Evolutionary conservation across 2,797 vertebrate genomes (phyloP).

Genomic region (Crocodylus rhombifer): DNA sequence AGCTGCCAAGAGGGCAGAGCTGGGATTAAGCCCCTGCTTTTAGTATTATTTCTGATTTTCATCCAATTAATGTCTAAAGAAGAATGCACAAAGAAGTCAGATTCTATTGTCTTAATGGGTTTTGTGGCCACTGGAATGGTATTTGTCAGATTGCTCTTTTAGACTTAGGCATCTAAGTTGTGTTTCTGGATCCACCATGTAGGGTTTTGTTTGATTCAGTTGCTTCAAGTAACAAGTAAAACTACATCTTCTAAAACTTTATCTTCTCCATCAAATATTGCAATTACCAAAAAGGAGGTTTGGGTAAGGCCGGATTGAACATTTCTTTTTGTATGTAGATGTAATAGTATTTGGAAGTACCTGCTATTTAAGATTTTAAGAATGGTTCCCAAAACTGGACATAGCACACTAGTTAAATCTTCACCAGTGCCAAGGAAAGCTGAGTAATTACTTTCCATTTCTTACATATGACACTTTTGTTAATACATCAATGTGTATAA

Average conservation of each 20-base stretch:
- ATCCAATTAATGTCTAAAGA: too few species aligned
- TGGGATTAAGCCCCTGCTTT: too few species aligned
- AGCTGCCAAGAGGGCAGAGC: too few species aligned
- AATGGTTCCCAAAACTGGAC: not conserved
- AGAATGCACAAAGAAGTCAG: too few species aligned
- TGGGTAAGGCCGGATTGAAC: not conserved
- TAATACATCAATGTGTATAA: not conserved
- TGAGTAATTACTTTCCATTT: too few species aligned
- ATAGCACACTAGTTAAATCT: not conserved
- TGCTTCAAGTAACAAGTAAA: not conserved
- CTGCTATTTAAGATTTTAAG: constrained; percentile 7
- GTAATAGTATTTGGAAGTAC: constrained; percentile 13
- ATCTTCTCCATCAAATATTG: not conserved
- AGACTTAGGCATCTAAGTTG: too few species aligned
- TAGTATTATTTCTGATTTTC: too few species aligned
- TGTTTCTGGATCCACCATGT: too few species aligned
- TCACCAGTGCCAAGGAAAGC: not conserved
- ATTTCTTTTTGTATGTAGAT: not conserved
- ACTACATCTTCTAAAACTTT: not conserved
- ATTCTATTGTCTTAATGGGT: too few species aligned
- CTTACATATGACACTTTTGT: not conserved
- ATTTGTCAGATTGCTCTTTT: too few species aligned
- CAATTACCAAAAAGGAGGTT: not conserved
- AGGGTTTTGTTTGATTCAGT: not conserved
- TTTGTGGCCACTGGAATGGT: too few species aligned